These are phyloP conservation scores for Perca fluviatilis DNA, from an alignment of 2,113 vertebrate genomes.

Conservation along the genomic window DNA sequence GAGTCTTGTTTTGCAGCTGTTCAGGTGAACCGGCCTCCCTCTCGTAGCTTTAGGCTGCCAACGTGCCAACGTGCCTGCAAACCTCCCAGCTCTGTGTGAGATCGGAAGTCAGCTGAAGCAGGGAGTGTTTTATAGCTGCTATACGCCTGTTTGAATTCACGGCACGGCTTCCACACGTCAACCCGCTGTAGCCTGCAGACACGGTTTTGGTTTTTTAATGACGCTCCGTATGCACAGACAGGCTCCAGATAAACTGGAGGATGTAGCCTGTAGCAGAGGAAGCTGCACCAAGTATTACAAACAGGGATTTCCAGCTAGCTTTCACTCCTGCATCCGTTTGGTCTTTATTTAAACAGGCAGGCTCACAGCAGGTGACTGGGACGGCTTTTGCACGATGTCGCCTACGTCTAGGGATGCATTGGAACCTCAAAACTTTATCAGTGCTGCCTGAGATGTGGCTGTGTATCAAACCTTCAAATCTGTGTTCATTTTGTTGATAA, in stretches of 20 bases:
- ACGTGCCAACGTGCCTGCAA: neutral
- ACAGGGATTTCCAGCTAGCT: conserved; percentile 14
- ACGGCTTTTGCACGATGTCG: too few species aligned
- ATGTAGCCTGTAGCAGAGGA: conserved; percentile 31
- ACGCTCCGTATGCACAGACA: conserved; percentile 22
- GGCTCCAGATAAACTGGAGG: conserved; percentile 16
- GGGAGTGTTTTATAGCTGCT: conserved; percentile 2
- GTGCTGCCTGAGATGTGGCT: neutral
- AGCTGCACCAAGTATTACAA: neutral
- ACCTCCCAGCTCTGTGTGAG: neutral
- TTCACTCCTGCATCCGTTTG: neutral
- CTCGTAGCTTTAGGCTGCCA: conserved; percentile 16
- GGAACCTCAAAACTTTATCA: neutral
- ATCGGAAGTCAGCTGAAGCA: neutral
- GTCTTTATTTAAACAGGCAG: conserved; percentile 22
- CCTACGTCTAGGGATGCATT: neutral
- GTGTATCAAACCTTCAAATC: neutral
- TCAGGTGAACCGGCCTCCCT: conserved; percentile 9
- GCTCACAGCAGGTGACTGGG: conserved; percentile 13
- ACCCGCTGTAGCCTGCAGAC: conserved; percentile 24
- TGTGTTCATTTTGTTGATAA: neutral
- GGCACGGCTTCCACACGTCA: neutral
- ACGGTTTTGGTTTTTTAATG: conserved; percentile 7
- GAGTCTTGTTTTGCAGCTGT: neutral
- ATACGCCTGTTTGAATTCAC: neutral